Evolutionary conservation across 2,113 vertebrate genomes (phyloP).

Genomic region (Cepphus grylle): DNA sequence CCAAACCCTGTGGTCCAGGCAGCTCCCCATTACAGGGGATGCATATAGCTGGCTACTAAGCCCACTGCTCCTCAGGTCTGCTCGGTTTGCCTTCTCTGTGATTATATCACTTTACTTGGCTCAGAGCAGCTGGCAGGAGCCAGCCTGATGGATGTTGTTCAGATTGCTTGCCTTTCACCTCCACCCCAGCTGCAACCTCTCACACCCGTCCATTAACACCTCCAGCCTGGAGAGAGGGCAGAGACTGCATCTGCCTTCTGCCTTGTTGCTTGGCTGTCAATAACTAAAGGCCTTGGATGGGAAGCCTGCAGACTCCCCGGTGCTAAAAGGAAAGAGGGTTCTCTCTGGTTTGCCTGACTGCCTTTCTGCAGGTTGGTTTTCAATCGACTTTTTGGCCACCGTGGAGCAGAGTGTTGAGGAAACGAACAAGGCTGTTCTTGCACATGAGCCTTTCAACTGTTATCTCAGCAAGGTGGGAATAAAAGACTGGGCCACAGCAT

Average conservation of each 20-base stretch:
- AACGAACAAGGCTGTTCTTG: not conserved
- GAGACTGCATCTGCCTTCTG: not conserved
- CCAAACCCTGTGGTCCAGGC: not conserved
- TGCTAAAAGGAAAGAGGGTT: not conserved
- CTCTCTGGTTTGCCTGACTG: not conserved
- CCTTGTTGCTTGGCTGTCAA: not conserved
- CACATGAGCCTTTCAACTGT: not conserved
- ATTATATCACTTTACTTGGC: not conserved
- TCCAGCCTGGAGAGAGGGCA: not conserved
- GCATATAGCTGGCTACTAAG: not conserved
- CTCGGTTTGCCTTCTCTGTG: not conserved
- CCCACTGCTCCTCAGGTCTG: not conserved
- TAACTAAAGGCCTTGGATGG: not conserved
- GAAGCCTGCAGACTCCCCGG: not conserved
- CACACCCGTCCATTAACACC: not conserved
- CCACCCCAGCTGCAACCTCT: not conserved
- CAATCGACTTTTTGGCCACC: not conserved
- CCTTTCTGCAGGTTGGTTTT: not conserved
- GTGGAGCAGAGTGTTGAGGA: not conserved
- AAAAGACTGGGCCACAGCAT: not conserved
- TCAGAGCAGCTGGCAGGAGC: not conserved
- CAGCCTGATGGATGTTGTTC: not conserved
- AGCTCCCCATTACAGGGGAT: rapidly evolving
- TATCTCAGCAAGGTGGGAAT: not conserved
- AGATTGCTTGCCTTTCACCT: not conserved